Conservation (phyloP, 1,140 invertebrate genomes). For the Steinernema feltiae region DNA sequence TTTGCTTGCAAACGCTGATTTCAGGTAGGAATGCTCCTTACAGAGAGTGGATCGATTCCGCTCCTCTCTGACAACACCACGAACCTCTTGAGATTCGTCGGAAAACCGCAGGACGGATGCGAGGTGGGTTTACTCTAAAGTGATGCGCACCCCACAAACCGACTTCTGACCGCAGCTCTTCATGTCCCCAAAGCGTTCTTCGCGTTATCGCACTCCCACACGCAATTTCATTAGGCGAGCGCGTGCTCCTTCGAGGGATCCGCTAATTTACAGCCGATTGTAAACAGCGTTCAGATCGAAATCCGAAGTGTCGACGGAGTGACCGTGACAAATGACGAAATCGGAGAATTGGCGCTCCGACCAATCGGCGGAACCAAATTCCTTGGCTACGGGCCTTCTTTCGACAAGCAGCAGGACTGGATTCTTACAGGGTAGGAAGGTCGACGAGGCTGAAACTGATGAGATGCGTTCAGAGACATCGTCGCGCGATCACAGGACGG, state of each 20-base stretch:
- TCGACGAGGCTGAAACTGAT: slow-evolving; percentile 3
- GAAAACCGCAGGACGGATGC: slow-evolving; percentile 50
- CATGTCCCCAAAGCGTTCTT: not conserved
- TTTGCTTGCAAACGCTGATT: not conserved
- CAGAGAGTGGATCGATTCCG: slow-evolving; percentile 50
- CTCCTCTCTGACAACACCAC: slow-evolving; percentile 53
- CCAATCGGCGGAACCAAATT: slow-evolving; percentile 46
- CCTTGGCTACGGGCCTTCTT: slow-evolving; percentile 50
- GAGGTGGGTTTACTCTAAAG: slow-evolving; percentile 36
- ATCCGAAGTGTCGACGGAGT: slow-evolving; percentile 41
- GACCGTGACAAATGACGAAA: slow-evolving; percentile 24
- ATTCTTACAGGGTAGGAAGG: slow-evolving; percentile 45
- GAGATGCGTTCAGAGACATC: slow-evolving; percentile 41
- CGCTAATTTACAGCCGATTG: slow-evolving; percentile 18
- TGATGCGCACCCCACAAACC: not conserved
- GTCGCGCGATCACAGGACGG: slow-evolving; percentile 42
- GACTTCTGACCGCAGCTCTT: slow-evolving; percentile 18
- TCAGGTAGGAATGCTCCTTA: slow-evolving; percentile 55
- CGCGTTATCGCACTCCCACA: not conserved
- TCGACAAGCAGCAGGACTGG: slow-evolving; percentile 38
- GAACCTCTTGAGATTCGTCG: slow-evolving; percentile 48
- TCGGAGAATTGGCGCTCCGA: slow-evolving; percentile 45
- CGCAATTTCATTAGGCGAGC: slow-evolving; percentile 19
- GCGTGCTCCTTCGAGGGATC: slow-evolving; percentile 13
- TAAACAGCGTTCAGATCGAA: slow-evolving; percentile 30